These are phyloP conservation scores for Gibbula magus DNA, from an alignment of 2,888 invertebrate genomes.

Conservation along the genomic window DNA sequence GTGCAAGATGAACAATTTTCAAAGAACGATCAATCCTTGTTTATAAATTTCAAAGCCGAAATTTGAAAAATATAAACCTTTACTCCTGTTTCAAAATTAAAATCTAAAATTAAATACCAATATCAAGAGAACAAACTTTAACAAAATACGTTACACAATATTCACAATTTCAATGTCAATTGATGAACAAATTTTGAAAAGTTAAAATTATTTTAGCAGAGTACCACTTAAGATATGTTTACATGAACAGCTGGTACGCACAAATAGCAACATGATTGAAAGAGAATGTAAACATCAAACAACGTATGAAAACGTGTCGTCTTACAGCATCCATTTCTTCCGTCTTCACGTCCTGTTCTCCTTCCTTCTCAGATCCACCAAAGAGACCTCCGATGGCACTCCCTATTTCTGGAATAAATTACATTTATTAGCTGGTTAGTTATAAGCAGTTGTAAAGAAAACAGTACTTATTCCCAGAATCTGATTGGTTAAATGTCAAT, in stretches of 20 bases:
- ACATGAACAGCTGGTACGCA: neutral
- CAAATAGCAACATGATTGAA: neutral
- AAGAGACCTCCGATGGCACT: conserved; percentile 95
- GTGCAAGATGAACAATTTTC: conserved; percentile 8
- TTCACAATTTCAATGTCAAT: no score
- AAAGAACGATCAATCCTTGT: neutral
- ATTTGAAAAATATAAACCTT: no score
- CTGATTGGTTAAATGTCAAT: no score
- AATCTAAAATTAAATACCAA: no score
- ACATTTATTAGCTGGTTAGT: no score
- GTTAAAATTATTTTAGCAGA: neutral
- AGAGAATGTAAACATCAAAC: neutral
- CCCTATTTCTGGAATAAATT: conserved; percentile 81
- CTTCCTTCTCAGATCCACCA: conserved; percentile 77
- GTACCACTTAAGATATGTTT: neutral
- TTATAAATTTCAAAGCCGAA: no score
- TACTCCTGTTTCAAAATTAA: no score
- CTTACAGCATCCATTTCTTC: neutral
- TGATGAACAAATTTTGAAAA: no score
- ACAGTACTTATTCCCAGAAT: no score
- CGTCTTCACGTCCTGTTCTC: conserved; percentile 33
- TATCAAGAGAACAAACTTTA: no score
- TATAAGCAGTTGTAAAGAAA: no score
- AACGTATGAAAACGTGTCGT: neutral
- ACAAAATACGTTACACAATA: no score